phyloP scores from a whole-genome alignment of 1,140 invertebrate genomes.

The Atta colombica region DNA sequence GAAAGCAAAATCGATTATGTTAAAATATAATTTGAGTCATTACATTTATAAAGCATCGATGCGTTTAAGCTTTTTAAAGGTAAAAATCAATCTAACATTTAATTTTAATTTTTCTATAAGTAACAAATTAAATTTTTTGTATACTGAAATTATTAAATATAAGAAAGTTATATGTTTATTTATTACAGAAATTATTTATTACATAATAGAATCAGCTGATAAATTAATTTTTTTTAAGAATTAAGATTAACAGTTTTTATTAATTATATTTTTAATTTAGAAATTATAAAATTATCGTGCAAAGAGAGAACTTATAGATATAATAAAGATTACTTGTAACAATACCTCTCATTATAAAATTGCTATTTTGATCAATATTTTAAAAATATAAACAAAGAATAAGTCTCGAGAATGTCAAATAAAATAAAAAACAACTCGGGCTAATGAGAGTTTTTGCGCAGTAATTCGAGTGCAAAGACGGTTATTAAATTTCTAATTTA shows the following conservation, averaged over 20 bases:
- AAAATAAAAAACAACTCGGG: no score
- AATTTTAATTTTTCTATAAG: not conserved
- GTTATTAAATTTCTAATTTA: no score
- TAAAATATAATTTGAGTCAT: not conserved
- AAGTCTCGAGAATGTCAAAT: no score
- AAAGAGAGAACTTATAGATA: not conserved
- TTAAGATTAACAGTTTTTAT: not conserved
- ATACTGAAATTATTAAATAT: not conserved
- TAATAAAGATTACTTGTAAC: not conserved
- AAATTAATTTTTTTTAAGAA: not conserved
- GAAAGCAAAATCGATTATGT: not conserved
- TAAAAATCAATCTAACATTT: not conserved
- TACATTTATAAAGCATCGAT: not conserved
- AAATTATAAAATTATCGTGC: not conserved
- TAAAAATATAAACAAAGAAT: no score
- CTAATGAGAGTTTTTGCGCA: no score
- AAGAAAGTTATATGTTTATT: not conserved
- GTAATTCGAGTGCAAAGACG: no score
- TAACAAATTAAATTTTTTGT: not conserved
- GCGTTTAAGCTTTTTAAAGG: not conserved
- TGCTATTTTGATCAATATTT: not conserved
- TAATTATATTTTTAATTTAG: conserved; percentile 5
- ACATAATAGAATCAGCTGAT: not conserved
- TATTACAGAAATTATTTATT: not conserved
- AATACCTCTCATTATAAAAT: not conserved